Base-by-base conservation (phyloP, 2,797 vertebrate genomes). In the Fistularia tabacaria region DNA sequence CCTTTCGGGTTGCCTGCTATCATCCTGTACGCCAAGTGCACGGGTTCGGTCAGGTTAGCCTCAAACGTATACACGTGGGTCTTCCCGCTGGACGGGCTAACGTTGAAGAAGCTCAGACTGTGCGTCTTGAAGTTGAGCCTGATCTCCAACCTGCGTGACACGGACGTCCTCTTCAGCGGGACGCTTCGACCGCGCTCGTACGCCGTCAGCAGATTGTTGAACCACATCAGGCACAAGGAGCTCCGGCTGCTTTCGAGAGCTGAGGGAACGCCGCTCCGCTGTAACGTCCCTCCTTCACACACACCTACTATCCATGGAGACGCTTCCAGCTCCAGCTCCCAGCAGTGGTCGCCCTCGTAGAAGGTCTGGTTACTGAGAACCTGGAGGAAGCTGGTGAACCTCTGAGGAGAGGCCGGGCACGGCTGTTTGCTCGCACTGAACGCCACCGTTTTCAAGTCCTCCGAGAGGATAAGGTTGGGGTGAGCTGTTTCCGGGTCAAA, bases 221-320 rank as follows among this genome's bases (percentile, higher is more conserved):
- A 87, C 89, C 90, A 92, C 90, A 91, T 90, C 53, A 91, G 82
- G 56, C 88, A 89, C 89, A 90, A 92, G 60, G 88, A 88, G 55
- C 60, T 77, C 7, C 42, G 66, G 69, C 81, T 88, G 81, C 89
- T 89, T 64, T 92, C 90, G 57, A 92, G 69, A 8, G 88, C 90
- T 0, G 90, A 92, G 1, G 82, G 70, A 51, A 89, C 40, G 6
- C 90, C 89, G 1, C 62, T 82, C 1, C 89, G 85, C 0, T 69
- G 47, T 1, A 89, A 52, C 47, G 75, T 69, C 14, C 54, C 58
- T 3, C 77, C 61, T 74, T 87, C 83, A 70, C 88, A 91, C 51
- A 91, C 6, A 0, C 89, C 89, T 4, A 91, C 53, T 53, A 89
- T 86, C 90, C 89, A 91, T 0, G 88, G 77, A 39, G 88, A 73